Conservation (phyloP, 2,113 vertebrate species). For the Pandion haliaetus region DNA sequence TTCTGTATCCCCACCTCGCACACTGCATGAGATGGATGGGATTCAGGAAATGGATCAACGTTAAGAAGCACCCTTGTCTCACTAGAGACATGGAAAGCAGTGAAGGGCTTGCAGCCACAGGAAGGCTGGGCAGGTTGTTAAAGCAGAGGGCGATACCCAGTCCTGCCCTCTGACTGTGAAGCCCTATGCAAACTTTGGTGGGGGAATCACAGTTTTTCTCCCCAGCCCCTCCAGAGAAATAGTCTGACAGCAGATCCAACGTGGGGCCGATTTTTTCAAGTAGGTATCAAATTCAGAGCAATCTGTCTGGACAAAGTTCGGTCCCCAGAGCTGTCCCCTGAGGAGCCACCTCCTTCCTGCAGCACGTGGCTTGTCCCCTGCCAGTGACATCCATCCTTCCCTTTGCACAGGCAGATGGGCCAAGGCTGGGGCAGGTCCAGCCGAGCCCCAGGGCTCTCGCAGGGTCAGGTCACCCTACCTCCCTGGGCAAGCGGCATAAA, state of each 20-base stretch:
- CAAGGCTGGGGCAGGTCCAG: neutral
- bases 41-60: neutral
- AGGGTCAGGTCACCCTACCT: neutral
- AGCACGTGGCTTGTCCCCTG: fast-evolving
- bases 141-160: neutral
- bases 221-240: neutral
- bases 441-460: fast-evolving
- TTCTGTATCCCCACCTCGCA: neutral
- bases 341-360: neutral
- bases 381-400: neutral
- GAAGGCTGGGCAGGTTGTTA: neutral
- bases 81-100: neutral
- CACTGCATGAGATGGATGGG: neutral
- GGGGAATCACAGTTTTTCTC: neutral
- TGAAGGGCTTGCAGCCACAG: neutral
- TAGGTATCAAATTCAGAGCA: neutral
- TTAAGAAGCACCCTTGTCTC: neutral
- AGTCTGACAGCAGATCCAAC: neutral
- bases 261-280: neutral
- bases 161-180: neutral
- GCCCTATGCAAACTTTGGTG: fast-evolving
- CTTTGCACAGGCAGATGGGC: neutral
- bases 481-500: neutral
- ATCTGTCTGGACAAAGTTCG: fast-evolving
- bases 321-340: neutral